Conservation (phyloP, 2,797 vertebrate genomes). For the Leptatherina wallacei region DNA sequence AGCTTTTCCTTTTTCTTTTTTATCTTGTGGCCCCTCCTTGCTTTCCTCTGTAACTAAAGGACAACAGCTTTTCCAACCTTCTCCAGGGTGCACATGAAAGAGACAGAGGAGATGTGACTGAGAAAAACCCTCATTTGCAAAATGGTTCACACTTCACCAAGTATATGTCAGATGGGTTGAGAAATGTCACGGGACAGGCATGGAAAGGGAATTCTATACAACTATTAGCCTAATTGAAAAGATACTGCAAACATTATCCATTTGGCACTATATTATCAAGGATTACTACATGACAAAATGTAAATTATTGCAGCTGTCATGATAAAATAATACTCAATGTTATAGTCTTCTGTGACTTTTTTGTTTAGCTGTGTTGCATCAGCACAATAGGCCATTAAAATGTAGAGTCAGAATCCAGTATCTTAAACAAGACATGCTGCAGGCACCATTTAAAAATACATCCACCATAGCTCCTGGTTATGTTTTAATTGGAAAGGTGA, state of each 20-base stretch:
- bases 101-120: conserved; percentile 50
- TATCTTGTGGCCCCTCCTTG: conserved; percentile 57
- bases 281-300: conserved; percentile 47
- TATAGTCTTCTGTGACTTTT: conserved; percentile 23
- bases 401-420: conserved; percentile 63
- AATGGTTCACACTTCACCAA: conserved; percentile 66
- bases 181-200: conserved; percentile 55
- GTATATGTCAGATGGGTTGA: conserved; percentile 54
- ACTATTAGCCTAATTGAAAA: conserved; percentile 60
- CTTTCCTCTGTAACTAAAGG: conserved; percentile 66
- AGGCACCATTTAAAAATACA: conserved; percentile 79
- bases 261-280: conserved; percentile 41
- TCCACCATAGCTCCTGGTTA: conserved; percentile 73
- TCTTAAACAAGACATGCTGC: conserved; percentile 72
- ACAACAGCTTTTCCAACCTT: conserved; percentile 73
- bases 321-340: conserved; percentile 24
- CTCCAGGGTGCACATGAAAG: conserved; percentile 38
- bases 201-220: conserved; percentile 39
- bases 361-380: conserved; percentile 49
- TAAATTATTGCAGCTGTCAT: conserved; percentile 47
- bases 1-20: conserved; percentile 53
- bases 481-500: conserved; percentile 86
- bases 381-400: conserved; percentile 69
- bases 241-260: conserved; percentile 40
- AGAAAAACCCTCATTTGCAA: conserved; percentile 73